Conservation (phyloP, 2,888 invertebrate genomes). For the Falcaria lacertinaria region DNA sequence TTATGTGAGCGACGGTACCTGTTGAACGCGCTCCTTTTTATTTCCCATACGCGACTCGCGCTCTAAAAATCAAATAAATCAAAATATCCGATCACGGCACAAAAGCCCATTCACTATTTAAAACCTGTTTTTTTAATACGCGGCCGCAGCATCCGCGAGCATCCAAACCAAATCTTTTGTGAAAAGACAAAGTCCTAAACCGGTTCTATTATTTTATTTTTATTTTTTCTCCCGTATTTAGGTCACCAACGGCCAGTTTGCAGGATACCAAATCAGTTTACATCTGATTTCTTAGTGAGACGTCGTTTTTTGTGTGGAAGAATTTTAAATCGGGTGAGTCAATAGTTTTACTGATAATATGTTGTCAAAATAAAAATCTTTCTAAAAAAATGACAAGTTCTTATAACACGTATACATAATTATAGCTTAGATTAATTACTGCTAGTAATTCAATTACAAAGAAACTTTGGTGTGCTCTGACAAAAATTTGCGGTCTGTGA, state of each 20-base stretch:
- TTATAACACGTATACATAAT: no score
- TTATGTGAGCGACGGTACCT: slow-evolving; percentile 56
- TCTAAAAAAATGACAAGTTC: no score
- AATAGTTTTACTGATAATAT: not conserved
- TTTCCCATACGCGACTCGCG: slow-evolving; percentile 54
- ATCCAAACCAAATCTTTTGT: slow-evolving; percentile 67
- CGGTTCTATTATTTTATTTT: slow-evolving; percentile 52
- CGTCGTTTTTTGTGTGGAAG: slow-evolving; percentile 14
- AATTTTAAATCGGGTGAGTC: not conserved
- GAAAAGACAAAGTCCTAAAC: slow-evolving; percentile 69
- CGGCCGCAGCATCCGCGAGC: slow-evolving; percentile 71
- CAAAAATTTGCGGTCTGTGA: no score
- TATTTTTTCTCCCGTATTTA: slow-evolving; percentile 52
- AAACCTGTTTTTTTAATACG: slow-evolving; percentile 62
- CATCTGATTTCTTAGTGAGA: slow-evolving; percentile 30
- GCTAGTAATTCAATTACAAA: no score
- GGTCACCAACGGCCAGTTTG: slow-evolving; percentile 66
- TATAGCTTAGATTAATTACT: no score
- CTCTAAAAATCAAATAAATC: slow-evolving; percentile 78
- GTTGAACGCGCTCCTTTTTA: slow-evolving; percentile 71
- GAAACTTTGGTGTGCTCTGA: no score
- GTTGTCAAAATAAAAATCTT: no score
- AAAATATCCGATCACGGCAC: slow-evolving; percentile 74
- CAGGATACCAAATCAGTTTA: slow-evolving; percentile 44
- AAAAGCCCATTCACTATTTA: slow-evolving; percentile 66